phyloP scores from a whole-genome alignment of 1,140 invertebrate species.

The Oryctes rhinoceros region DNA sequence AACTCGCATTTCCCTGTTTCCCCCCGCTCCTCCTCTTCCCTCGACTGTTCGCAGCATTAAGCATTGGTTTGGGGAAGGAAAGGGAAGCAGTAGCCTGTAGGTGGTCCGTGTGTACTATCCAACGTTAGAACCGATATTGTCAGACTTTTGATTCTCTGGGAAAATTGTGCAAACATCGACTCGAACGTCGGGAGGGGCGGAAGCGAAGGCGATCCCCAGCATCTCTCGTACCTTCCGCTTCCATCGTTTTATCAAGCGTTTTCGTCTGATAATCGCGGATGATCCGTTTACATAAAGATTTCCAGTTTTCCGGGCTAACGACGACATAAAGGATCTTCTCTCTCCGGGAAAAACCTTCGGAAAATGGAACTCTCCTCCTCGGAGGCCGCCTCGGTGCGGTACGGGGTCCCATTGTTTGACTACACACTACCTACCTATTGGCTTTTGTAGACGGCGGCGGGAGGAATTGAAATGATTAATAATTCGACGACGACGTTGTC shows the following conservation, averaged over 20 bases:
- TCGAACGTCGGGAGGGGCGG: background rate
- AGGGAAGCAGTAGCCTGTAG: background rate
- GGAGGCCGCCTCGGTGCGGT: conserved; percentile 1
- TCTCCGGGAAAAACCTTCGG: background rate
- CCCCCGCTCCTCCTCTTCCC: background rate
- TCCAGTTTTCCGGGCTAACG: conserved; percentile 19
- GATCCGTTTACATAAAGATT: conserved; percentile 27
- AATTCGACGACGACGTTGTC: conserved; percentile 2
- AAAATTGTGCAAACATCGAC: conserved; percentile 20
- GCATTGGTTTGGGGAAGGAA: too few species aligned
- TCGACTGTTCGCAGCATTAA: too few species aligned
- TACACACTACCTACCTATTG: conserved; percentile 20
- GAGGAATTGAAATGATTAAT: conserved; percentile 32
- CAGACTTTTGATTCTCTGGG: background rate
- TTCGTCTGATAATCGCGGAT: conserved; percentile 29
- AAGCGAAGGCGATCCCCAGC: background rate
- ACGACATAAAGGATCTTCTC: background rate
- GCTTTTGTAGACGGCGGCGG: conserved; percentile 4
- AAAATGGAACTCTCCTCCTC: background rate
- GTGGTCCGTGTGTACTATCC: background rate
- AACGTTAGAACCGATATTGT: background rate
- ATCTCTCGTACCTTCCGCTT: background rate
- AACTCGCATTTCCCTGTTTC: background rate
- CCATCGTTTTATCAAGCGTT: conserved; percentile 8
- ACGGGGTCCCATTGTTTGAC: conserved; percentile 5